These are phyloP conservation scores for Pseudochirops corinnae DNA, from an alignment of 2,797 vertebrate genomes.

Conservation along the genomic window DNA sequence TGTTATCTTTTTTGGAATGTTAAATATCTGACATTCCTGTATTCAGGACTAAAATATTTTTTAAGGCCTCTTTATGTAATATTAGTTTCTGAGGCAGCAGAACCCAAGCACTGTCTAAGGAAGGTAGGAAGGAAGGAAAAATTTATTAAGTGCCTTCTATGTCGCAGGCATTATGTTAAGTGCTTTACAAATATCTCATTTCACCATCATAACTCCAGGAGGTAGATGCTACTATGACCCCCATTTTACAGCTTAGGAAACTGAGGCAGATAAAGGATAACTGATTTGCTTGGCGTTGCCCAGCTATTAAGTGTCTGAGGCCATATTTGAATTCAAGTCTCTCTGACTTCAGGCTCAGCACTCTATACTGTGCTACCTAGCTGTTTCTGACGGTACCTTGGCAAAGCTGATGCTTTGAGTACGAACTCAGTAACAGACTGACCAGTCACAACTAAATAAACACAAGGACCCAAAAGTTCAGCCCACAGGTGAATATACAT, in stretches of 20 bases:
- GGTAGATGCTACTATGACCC: not conserved
- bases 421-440: not conserved
- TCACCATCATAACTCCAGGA: not conserved
- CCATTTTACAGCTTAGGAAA: not conserved
- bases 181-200: constrained; percentile 1
- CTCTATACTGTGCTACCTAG: too few relatives aligned
- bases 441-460: not conserved
- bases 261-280: not conserved
- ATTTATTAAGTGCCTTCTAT: not conserved
- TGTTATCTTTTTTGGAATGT: not conserved
- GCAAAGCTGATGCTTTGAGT: too few relatives aligned
- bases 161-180: not conserved
- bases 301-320: not conserved
- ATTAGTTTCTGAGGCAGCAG: not conserved
- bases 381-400: too few relatives aligned
- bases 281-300: not conserved
- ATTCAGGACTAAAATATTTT: not conserved
- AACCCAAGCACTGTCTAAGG: not conserved
- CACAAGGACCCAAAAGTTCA: not conserved
- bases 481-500: not conserved
- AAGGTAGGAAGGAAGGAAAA: not conserved
- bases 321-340: too few relatives aligned
- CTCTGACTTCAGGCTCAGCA: too few relatives aligned
- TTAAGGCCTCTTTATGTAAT: not conserved
- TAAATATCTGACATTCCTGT: not conserved